A percentile compares a stretch with the other conserved stretches of the same genome.
These are phyloP conservation scores for Phocides pigmalion DNA, from an alignment of 1,140 invertebrate species.

Conservation along the genomic window DNA sequence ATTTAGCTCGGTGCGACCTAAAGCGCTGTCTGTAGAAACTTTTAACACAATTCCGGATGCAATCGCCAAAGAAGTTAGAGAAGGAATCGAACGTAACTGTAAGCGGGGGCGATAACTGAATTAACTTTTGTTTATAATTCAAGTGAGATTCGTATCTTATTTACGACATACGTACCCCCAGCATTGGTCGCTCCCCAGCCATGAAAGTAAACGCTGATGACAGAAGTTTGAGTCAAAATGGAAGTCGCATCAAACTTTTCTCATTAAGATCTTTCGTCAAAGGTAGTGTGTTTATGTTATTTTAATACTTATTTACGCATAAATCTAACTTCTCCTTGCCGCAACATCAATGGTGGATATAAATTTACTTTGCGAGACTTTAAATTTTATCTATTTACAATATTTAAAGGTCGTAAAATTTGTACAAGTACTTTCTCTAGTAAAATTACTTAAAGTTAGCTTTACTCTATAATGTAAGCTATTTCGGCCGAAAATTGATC, in stretches of 20 bases:
- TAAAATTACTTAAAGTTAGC: too few relatives aligned
- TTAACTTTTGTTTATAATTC: slow-evolving; percentile 70
- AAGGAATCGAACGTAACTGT: slow-evolving; percentile 53
- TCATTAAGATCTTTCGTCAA: slow-evolving; percentile 79
- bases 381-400: too few relatives aligned
- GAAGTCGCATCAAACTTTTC: slow-evolving; percentile 80
- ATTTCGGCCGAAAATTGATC: neutral
- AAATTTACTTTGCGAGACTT: neutral
- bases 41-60: slow-evolving; percentile 67
- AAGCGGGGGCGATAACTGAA: slow-evolving; percentile 57
- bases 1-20: slow-evolving; percentile 42
- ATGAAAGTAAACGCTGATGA: slow-evolving; percentile 73
- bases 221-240: slow-evolving; percentile 78
- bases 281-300: slow-evolving; percentile 78
- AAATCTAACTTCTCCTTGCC: slow-evolving; percentile 53
- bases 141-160: slow-evolving; percentile 61
- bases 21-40: slow-evolving; percentile 60
- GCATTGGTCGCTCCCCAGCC: slow-evolving; percentile 46
- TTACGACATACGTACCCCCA: slow-evolving; percentile 44
- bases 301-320: slow-evolving; percentile 63
- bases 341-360: slow-evolving; percentile 24
- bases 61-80: slow-evolving; percentile 57
- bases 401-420: too few relatives aligned
- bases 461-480: too few relatives aligned
- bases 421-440: too few relatives aligned